phyloP scores from a whole-genome alignment of 2,797 vertebrate species.

The Parauchenoglanis ngamensis region DNA sequence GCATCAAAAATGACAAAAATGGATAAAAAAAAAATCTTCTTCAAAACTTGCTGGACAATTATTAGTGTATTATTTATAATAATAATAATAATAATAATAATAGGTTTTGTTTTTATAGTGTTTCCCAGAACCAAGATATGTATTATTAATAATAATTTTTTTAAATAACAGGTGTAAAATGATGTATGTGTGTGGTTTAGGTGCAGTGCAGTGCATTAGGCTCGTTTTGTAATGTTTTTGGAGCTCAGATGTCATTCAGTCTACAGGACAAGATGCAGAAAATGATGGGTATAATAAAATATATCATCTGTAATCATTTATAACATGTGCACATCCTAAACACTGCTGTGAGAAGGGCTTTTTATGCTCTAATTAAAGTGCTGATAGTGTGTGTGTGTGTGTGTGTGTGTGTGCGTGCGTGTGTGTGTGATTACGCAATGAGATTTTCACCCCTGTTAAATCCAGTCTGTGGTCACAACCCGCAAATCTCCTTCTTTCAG shows the following conservation, averaged over 20 bases:
- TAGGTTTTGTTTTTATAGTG: not conserved
- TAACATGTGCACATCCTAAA: not conserved
- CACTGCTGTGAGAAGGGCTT: too few species aligned
- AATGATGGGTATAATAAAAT: not conserved
- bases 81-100: not conserved
- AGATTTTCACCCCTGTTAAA: not conserved
- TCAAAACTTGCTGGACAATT: not conserved
- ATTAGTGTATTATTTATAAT: not conserved
- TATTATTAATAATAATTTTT: not conserved
- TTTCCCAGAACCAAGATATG: not conserved
- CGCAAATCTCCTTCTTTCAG: slow-evolving; percentile 1
- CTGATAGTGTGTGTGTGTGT: not conserved
- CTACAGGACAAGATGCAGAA: not conserved
- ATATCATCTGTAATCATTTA: not conserved
- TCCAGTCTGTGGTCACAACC: not conserved
- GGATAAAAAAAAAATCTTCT: not conserved
- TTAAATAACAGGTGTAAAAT: not conserved
- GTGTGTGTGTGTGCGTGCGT: not conserved
- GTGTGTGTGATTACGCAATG: not conserved
- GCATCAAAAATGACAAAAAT: not conserved
- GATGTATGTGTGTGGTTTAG: not conserved
- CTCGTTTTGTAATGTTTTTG: not conserved
- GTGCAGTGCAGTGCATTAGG: not conserved
- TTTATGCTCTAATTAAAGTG: not conserved
- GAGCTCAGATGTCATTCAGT: not conserved